These are phyloP conservation scores for Knipowitschia caucasica DNA, from an alignment of 2,797 vertebrate genomes.

Conservation along the genomic window DNA sequence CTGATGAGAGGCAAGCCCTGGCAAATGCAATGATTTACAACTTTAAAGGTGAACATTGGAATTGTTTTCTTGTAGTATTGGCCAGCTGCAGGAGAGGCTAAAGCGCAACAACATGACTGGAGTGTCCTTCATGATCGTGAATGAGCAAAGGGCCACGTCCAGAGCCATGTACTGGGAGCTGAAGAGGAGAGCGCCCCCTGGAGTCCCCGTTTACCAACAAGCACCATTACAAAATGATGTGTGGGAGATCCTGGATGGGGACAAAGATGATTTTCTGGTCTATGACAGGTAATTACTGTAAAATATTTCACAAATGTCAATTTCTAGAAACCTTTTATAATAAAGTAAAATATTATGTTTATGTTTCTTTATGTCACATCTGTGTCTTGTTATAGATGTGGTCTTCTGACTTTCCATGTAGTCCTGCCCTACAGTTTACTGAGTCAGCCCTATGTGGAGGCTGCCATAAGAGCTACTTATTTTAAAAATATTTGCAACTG, in stretches of 20 bases:
- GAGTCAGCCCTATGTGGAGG: slow-evolving; percentile 80
- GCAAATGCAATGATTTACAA: no score
- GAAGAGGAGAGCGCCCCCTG: slow-evolving; percentile 68
- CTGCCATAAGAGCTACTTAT: slow-evolving; percentile 81
- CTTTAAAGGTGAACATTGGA: neutral
- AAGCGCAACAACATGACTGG: slow-evolving; percentile 60
- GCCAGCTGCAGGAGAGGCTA: slow-evolving; percentile 79
- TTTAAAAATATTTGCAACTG: slow-evolving; percentile 83
- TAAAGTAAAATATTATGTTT: neutral
- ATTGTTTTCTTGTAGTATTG: slow-evolving; percentile 64
- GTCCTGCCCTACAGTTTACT: slow-evolving; percentile 85
- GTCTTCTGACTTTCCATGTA: slow-evolving; percentile 85
- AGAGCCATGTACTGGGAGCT: slow-evolving; percentile 81
- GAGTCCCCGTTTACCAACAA: slow-evolving; percentile 82
- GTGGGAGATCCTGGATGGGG: slow-evolving; percentile 78
- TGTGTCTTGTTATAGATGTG: slow-evolving; percentile 73
- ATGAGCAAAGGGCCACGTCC: slow-evolving; percentile 78
- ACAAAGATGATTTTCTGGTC: slow-evolving; percentile 77
- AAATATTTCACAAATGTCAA: neutral
- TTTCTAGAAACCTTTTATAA: neutral
- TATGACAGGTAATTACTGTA: slow-evolving; percentile 69
- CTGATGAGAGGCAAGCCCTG: no score
- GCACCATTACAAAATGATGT: slow-evolving; percentile 70
- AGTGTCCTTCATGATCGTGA: slow-evolving; percentile 81
- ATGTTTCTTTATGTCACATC: no score